Evolutionary conservation across 2,888 invertebrate species (phyloP).

Genomic region (Melanostoma mellinum): DNA sequence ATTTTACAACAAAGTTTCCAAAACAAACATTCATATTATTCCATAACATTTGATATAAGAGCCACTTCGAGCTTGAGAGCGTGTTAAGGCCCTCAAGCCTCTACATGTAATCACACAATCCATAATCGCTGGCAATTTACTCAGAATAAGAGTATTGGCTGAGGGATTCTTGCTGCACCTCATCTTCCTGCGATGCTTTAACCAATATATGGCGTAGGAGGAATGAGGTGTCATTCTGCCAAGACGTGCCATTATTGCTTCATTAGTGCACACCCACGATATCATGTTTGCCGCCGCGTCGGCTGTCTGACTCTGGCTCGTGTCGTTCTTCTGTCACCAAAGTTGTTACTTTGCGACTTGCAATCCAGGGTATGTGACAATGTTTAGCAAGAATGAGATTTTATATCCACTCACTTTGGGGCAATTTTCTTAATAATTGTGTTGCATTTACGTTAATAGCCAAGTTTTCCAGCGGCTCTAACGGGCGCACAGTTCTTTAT

Average conservation of each 20-base stretch:
- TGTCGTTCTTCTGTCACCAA: constrained; percentile 30
- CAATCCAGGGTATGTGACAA: constrained; percentile 16
- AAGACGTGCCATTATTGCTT: constrained; percentile 80
- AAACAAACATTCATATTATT: constrained; percentile 29
- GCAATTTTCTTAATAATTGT: constrained; percentile 12
- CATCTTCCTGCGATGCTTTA: constrained; percentile 18
- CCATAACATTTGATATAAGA: constrained; percentile 36
- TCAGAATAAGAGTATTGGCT: constrained; percentile 20
- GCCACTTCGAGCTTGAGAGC: constrained; percentile 12
- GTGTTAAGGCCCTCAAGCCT: not conserved
- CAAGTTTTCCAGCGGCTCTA: no score
- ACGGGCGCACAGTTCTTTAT: no score
- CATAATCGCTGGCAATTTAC: constrained; percentile 53
- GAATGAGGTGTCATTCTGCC: constrained; percentile 63
- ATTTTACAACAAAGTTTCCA: no score
- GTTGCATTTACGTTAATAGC: not conserved
- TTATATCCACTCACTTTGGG: not conserved
- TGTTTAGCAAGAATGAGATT: not conserved
- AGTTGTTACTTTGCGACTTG: constrained; percentile 5
- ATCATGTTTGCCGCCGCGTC: constrained; percentile 29
- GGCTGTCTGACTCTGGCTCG: constrained; percentile 11
- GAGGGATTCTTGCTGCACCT: constrained; percentile 44
- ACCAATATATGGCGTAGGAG: constrained; percentile 53
- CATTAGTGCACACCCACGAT: constrained; percentile 78
- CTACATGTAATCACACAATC: constrained; percentile 7